Base-by-base conservation (phyloP, 2,888 invertebrate species). In the Horisme vitalbata region DNA sequence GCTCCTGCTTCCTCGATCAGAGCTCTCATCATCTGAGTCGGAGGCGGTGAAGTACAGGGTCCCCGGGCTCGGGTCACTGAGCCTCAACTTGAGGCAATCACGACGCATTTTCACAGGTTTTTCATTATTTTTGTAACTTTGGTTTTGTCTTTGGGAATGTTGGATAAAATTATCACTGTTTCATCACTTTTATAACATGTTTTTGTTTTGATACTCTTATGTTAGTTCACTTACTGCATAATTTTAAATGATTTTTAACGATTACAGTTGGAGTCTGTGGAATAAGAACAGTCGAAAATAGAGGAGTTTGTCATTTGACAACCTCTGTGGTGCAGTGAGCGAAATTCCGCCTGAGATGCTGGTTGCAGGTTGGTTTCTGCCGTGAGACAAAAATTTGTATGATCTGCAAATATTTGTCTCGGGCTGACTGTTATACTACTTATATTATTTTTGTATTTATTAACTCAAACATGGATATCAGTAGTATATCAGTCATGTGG, bases 51-150 rank as follows among this genome's bases (percentile, higher is more conserved):
- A 77, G 13, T 83, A 83, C 0, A 77, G 67, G 39, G 69, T 79
- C 36, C 75, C 76, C 0, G 84, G 80, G 49, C 71, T 82, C 0
- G 89, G 88, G 54, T 90, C 90, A 55, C 86, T 90, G 15, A 90
- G 79, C 57, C 89, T 74, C 55, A 90, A 64, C 55, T 84, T 85
- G 26, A 90, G 72, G 52, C 82, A 82, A 59, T 90, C 90, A 21
- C 90, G 83, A 49, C 87, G 80, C 84, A 87, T 87, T 61, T 65
- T 76, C 23, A 24, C 21, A 86, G 80, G 83, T 87, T 87, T 61
- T 65, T 76, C 23, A 24, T 15, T 21, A 26, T 6, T 14, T 35
- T 30, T 7, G 7, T 39, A 49, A 39, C 35, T 44, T 49, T 44
- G 31, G 44, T 26, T 39, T 36, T 38, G 32, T 37, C 31, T 48